Evolutionary conservation across 1,140 invertebrate species (phyloP).

Genomic region (Dysdera silvatica): DNA sequence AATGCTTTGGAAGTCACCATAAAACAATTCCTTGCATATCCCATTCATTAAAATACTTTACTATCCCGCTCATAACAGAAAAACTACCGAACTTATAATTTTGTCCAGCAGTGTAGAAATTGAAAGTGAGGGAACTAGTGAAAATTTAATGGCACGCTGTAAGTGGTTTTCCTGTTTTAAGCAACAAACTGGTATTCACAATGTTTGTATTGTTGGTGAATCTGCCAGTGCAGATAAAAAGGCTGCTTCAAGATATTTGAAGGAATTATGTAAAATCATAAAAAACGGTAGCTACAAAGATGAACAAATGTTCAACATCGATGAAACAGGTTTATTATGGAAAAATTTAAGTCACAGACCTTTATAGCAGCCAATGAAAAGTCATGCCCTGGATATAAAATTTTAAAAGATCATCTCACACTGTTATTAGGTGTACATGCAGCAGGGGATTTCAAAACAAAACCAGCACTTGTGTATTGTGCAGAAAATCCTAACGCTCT

Average conservation of each 20-base stretch:
- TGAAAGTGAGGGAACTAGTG: background rate
- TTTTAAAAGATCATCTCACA: slow-evolving; percentile 3
- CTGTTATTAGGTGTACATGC: background rate
- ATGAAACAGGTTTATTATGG: background rate
- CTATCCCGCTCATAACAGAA: too few relatives aligned
- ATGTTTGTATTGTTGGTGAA: background rate
- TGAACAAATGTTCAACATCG: background rate
- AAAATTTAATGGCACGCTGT: background rate
- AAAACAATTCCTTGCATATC: too few relatives aligned
- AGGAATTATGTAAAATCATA: background rate
- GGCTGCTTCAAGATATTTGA: background rate
- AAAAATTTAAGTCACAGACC: background rate
- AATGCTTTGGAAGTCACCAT: too few relatives aligned
- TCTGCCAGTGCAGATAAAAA: background rate
- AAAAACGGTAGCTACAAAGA: background rate
- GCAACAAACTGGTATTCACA: background rate
- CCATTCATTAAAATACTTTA: too few relatives aligned
- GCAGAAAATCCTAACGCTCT: slow-evolving; percentile 10
- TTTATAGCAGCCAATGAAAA: slow-evolving; percentile 1
- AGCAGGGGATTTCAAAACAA: slow-evolving; percentile 7
- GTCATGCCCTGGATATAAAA: slow-evolving; percentile 4
- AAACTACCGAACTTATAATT: too few relatives aligned
- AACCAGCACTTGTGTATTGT: slow-evolving; percentile 6
- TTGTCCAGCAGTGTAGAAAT: background rate
- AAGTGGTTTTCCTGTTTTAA: background rate